phyloP scores from a whole-genome alignment of 2,797 vertebrate genomes.

The Enteromius fasciolatus region DNA sequence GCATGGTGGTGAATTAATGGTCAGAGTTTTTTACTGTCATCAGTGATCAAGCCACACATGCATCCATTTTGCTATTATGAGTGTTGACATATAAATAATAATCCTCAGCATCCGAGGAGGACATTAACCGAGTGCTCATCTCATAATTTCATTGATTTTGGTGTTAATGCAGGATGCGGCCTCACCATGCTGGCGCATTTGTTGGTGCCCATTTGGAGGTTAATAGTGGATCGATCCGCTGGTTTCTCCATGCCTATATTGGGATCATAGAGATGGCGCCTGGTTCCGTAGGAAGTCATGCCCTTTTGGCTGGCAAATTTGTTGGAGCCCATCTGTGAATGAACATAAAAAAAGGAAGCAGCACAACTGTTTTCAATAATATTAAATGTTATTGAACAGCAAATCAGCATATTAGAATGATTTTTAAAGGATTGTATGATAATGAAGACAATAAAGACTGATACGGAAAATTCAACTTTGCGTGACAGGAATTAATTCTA shows the following conservation, averaged over 20 bases:
- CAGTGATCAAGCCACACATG: background rate
- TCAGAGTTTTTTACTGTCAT: background rate
- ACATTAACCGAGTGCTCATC: background rate
- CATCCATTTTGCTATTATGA: background rate
- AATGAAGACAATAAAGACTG: background rate
- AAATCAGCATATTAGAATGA: background rate
- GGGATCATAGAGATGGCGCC: constrained; percentile 91
- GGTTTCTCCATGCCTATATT: constrained; percentile 87
- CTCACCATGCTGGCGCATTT: constrained; percentile 93
- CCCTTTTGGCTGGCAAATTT: constrained; percentile 95
- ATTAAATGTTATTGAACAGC: background rate
- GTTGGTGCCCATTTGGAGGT: constrained; percentile 96
- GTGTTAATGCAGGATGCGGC: background rate
- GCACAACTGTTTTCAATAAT: background rate
- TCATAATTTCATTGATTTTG: background rate
- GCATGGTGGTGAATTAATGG: background rate
- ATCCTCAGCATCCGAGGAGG: background rate
- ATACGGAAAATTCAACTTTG: background rate
- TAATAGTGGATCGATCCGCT: constrained; percentile 90
- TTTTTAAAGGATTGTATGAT: background rate
- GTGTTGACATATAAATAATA: background rate
- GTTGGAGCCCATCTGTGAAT: constrained; percentile 92
- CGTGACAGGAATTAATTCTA: background rate
- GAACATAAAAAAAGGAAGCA: background rate
- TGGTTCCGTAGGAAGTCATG: constrained; percentile 93